phyloP scores from a whole-genome alignment of 2,797 vertebrate genomes.

The Clamator glandarius region DNA sequence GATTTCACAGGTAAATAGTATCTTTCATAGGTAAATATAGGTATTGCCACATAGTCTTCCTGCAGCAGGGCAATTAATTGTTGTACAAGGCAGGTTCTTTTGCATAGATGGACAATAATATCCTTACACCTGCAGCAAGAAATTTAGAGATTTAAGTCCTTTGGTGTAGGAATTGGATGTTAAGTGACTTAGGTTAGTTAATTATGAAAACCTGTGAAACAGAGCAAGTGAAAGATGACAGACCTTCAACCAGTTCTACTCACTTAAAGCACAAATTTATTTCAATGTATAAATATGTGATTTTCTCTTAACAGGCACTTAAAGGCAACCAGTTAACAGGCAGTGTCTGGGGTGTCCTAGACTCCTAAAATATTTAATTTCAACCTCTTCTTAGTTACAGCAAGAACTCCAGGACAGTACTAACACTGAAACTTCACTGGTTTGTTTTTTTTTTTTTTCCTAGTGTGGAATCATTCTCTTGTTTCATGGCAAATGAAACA shows the following conservation, averaged over 20 bases:
- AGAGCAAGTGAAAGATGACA: not conserved
- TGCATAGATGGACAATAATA: not conserved
- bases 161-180: not conserved
- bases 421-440: not conserved
- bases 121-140: not conserved
- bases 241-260: not conserved
- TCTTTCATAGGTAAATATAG: not conserved
- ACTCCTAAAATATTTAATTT: not conserved
- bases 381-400: not conserved
- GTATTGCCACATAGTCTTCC: not conserved
- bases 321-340: not conserved
- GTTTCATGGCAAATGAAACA: not conserved
- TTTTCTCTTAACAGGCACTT: not conserved
- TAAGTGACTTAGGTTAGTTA: not conserved
- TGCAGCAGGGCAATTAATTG: not conserved
- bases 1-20: not conserved
- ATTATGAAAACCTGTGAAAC: not conserved
- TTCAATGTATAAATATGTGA: not conserved
- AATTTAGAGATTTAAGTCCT: not conserved
- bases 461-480: not conserved
- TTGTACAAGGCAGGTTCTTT: not conserved
- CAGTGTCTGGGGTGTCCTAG: not conserved
- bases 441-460: too few relatives aligned
- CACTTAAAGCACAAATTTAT: not conserved
- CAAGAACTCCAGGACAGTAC: not conserved